Evolutionary conservation across 2,113 vertebrate genomes (phyloP).

Genomic region (Porphyrio hochstetteri): DNA sequence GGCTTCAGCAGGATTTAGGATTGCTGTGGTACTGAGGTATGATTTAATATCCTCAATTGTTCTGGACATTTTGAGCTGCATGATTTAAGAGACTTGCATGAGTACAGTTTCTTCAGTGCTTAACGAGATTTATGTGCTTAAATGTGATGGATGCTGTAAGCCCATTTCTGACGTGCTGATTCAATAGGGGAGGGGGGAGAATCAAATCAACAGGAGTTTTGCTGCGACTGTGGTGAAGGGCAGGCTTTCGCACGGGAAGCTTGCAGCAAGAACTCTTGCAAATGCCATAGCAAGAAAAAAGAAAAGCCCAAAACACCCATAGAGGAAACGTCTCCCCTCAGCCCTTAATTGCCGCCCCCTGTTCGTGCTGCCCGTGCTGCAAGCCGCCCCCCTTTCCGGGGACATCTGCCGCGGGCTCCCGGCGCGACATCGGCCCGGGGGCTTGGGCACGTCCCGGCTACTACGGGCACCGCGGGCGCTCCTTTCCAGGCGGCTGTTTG

Average conservation of each 20-base stretch:
- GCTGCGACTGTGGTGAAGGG: not conserved
- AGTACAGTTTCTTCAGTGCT: not conserved
- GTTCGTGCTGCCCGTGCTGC: not conserved
- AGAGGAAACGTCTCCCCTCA: not conserved
- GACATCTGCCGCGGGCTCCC: rapidly evolving
- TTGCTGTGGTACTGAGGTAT: constrained; percentile 44
- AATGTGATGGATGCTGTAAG: not conserved
- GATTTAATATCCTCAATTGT: constrained; percentile 32
- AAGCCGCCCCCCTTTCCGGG: not conserved
- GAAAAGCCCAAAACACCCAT: not conserved
- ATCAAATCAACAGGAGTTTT: not conserved
- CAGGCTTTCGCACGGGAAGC: not conserved
- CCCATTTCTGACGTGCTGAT: not conserved
- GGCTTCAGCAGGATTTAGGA: not conserved
- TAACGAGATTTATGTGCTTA: not conserved
- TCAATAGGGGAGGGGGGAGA: not conserved
- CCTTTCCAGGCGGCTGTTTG: not conserved
- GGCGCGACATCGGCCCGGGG: not conserved
- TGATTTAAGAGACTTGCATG: constrained; percentile 27
- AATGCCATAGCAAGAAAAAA: not conserved
- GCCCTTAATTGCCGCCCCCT: not conserved
- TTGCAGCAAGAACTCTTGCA: not conserved
- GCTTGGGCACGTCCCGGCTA: rapidly evolving
- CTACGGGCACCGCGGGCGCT: no score
- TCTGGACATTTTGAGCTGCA: constrained; percentile 2